Evolutionary conservation across 2,797 vertebrate genomes (phyloP), one percentile per base, ranked within the genome.

Genomic region (Erethizon dorsatum): DNA sequence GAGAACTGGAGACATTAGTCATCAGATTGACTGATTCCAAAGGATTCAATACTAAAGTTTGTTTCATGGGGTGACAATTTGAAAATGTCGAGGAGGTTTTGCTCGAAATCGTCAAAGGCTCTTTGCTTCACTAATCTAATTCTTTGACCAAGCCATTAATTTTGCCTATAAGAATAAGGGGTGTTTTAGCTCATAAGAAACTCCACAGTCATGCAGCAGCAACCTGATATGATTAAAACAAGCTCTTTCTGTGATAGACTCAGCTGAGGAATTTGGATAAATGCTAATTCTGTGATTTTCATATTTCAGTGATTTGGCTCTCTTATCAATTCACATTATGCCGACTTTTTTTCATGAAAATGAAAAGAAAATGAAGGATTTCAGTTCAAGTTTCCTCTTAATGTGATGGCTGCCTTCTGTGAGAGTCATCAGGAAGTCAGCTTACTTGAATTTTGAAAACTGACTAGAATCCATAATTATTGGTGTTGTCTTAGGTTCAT

Each of bases 281-380:
- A 98, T 96, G 41, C 5, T 97, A 98, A 97, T 98, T 95, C 77
- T 97, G 11, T 97, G 91, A 97, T 98, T 98, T 98, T 97, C 56
- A 71, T 96, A 93, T 94, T 98, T 97, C 96, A 97, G 52, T 86
- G 96, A 91, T 63, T 98, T 93, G 45, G 0, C 11, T 97, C 5
- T 96, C 80, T 97, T 97, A 97, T 95, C 50, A 69, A 6, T 94
- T 97, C n/a, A 50, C 37, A n/a, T 97, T 97, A 77, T 69, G 79
- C 9, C 83, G 80, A 88, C 11, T 92, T 97, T 90, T 89, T 84
- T 61, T 95, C 24, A 71, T 94, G 47, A 95, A 96, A 98, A 98
- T 94, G 3, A 88, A 95, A 96, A 96, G 71, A 98, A 98, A 97
- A 98, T 83, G 15, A 97, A 28, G 94, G 84, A 97, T 95, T 93